Evolutionary conservation across 2,797 vertebrate species (phyloP).

Genomic region (Nyctibius grandis): DNA sequence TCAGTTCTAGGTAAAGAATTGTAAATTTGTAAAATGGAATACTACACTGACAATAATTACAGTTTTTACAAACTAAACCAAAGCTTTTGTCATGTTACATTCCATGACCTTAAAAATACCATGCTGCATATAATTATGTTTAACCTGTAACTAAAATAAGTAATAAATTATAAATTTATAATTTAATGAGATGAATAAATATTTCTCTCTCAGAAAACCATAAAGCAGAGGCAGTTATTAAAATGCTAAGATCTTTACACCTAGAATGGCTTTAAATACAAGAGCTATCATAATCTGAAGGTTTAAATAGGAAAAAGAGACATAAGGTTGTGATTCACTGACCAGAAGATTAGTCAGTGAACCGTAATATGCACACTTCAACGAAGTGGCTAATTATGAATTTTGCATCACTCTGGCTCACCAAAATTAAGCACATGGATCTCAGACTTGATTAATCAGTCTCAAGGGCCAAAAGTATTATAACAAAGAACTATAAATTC

Average conservation of each 20-base stretch:
- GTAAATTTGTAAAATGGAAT: neutral
- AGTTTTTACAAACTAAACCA: neutral
- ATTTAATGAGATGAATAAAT: neutral
- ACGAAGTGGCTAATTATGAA: constrained; percentile 28
- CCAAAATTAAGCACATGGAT: constrained; percentile 16
- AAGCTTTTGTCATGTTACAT: neutral
- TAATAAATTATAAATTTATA: neutral
- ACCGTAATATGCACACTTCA: neutral
- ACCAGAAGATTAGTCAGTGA: constrained; percentile 46
- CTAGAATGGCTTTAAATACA: neutral
- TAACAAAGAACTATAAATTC: neutral
- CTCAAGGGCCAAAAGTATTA: neutral
- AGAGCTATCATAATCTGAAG: neutral
- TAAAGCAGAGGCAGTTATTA: neutral
- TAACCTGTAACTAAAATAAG: neutral
- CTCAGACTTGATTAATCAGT: constrained; percentile 17
- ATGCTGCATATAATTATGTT: neutral
- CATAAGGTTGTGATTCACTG: constrained; percentile 35
- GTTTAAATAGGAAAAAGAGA: constrained; percentile 13
- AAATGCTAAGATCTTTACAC: neutral
- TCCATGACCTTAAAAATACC: neutral
- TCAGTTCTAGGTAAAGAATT: neutral
- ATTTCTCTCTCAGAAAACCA: neutral
- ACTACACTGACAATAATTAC: neutral
- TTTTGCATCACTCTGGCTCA: neutral